phyloP scores from a whole-genome alignment of 2,797 vertebrate species.

The Lepus townsendii region DNA sequence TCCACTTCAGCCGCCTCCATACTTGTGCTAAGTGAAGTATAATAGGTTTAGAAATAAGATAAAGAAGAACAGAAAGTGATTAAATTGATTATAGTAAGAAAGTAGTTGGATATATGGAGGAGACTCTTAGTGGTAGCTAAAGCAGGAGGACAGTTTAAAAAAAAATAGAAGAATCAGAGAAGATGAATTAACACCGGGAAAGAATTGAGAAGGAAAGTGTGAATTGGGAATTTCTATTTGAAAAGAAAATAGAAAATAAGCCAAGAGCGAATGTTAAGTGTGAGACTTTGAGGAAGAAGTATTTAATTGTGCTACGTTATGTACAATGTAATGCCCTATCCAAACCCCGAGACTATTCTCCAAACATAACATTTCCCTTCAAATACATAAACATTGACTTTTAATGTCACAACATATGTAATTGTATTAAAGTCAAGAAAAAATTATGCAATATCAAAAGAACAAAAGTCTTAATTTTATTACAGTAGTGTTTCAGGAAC shows the following conservation, averaged over 20 bases:
- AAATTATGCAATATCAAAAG: neutral
- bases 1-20: neutral
- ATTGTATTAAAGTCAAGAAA: neutral
- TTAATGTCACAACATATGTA: neutral
- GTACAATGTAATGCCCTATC: neutral
- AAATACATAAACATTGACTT: neutral
- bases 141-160: neutral
- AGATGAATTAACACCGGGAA: neutral
- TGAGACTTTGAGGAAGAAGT: neutral
- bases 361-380: conserved; percentile 32
- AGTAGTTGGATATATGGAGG: neutral
- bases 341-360: neutral
- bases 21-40: neutral
- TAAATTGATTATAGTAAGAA: neutral
- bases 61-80: neutral
- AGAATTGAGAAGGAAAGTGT: neutral
- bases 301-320: neutral
- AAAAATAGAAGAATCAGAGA: neutral
- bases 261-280: neutral
- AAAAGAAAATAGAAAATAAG: neutral
- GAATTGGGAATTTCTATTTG: neutral
- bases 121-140: neutral
- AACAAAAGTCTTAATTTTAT: conserved; percentile 22
- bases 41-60: neutral
- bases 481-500: neutral